A percentile compares a stretch with the other conserved stretches of the same genome.
phyloP scores from a whole-genome alignment of 2,888 invertebrate species.

The Cephus pulcher region DNA sequence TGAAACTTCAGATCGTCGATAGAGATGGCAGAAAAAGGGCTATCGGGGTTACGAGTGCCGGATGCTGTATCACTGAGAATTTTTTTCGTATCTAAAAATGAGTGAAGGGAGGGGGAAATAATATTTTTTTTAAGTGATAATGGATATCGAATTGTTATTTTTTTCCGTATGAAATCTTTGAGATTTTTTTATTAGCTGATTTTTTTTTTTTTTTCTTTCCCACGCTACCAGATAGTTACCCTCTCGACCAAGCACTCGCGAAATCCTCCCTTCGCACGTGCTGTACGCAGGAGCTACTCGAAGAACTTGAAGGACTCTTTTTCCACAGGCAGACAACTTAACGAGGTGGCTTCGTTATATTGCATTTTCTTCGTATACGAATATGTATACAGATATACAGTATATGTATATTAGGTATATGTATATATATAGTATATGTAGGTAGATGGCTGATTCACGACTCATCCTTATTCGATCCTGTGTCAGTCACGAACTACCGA shows the following conservation, averaged over 20 bases:
- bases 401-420: not conserved
- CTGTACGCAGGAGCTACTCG: conserved; percentile 39
- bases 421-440: not conserved
- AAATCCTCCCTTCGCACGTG: conserved; percentile 16
- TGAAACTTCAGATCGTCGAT: conserved; percentile 1
- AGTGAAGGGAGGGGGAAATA: not conserved
- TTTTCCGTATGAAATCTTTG: not conserved
- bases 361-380: not conserved
- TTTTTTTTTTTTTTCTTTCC: not conserved
- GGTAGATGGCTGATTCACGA: not conserved
- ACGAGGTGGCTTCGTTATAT: conserved; percentile 44
- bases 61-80: not conserved
- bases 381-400: no score
- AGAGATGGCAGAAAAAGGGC: not conserved
- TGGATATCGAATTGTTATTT: not conserved
- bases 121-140: not conserved
- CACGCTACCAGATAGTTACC: conserved; percentile 15
- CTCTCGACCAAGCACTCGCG: conserved; percentile 21
- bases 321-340: conserved; percentile 44
- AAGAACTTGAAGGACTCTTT: conserved; percentile 46
- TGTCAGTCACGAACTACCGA: not conserved
- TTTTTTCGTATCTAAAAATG: not conserved
- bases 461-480: not conserved
- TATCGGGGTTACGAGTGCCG: not conserved
- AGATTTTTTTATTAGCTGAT: not conserved